Conservation (phyloP, 2,113 vertebrate genomes). For the Mesocricetus auratus region DNA sequence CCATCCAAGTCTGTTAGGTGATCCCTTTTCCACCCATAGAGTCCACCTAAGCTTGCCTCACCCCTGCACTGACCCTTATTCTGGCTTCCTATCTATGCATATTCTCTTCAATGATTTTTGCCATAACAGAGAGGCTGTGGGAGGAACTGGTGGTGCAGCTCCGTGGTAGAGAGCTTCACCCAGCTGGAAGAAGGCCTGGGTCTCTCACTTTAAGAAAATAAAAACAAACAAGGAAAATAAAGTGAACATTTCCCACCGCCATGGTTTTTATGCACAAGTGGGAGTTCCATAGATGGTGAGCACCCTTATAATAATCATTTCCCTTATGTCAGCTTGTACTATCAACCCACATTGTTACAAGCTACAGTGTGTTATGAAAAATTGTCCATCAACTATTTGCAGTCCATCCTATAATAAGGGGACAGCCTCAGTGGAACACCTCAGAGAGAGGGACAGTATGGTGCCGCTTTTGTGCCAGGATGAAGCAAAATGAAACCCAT, state of each 20-base stretch:
- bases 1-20: not conserved
- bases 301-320: not conserved
- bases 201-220: not conserved
- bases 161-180: not conserved
- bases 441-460: not conserved
- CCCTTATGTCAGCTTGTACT: not conserved
- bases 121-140: not conserved
- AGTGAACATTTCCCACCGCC: not conserved
- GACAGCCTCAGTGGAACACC: not conserved
- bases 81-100: not conserved
- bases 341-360: not conserved
- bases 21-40: not conserved
- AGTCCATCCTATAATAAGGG: not conserved
- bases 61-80: not conserved
- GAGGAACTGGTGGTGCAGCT: not conserved
- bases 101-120: not conserved
- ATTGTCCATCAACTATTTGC: not conserved
- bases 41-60: not conserved
- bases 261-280: not conserved
- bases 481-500: constrained; percentile 24
- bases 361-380: not conserved
- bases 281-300: not conserved
- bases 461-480: not conserved
- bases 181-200: not conserved
- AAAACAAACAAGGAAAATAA: not conserved